Evolutionary conservation across 1,140 invertebrate genomes (phyloP), one percentile per base, ranked within the genome.

Genomic region (Drosophila watanabei): DNA sequence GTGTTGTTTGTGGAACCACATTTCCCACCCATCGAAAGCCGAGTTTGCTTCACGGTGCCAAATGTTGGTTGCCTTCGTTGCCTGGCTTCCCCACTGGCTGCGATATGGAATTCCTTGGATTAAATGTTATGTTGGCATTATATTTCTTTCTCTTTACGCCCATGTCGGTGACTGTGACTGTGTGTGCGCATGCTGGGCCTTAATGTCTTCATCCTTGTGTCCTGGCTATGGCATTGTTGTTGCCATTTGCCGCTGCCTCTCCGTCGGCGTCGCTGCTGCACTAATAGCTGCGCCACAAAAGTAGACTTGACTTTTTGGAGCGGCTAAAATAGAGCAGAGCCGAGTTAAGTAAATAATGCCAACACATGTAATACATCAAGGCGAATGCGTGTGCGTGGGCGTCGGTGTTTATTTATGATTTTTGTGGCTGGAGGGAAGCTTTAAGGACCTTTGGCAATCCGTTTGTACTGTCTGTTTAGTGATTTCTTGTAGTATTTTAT

Each of bases 121-220:
- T 90, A 90, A 90, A 90, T 91, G 82, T 90, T 90, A 91, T 90
- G 87, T 90, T 91, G 87, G 88, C 70, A 90, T 90, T 91, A 91
- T 90, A 90, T 90, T 90, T 90, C 86, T 90, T 90, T 90, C 79
- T 85, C 70, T 79, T 77, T 81, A 80, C 82, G 81, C 80, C 85
- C 84, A 83, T 73, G 82, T 78, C 69, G 35, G 71, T 51, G 46
- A 10, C 24, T 49, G 20, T 41, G 35, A 41, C n/a, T 71, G 66
- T 75, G 35, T 71, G 56, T 73, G 51, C 82, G 82, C 86, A 90
- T 82, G 86, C 87, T 90, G 86, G 81, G 86, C 81, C 82, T 63
- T 90, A 90, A 90, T 90, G 86, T 90, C 79, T 89, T 80, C 79
- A 86, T 82, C 76, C 82, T 84, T 75, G 72, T 81, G 77, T 78